A percentile compares a stretch with the other conserved stretches of the same genome.
These are phyloP conservation scores for Myotis vivesi DNA, from an alignment of 2,797 vertebrate species.

Conservation along the genomic window DNA sequence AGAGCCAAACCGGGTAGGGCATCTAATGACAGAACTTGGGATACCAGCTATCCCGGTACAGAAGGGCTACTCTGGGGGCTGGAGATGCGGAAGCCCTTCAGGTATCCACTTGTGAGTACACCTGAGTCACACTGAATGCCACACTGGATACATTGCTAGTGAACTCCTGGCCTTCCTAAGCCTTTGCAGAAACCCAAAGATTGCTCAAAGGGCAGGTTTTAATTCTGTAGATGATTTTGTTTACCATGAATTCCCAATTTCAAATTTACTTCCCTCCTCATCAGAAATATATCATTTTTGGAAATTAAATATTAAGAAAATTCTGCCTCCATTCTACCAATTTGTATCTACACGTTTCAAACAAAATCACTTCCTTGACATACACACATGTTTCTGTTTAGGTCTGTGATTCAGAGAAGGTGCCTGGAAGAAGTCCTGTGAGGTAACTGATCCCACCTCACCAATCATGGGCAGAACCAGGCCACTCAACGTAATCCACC, in stretches of 20 bases:
- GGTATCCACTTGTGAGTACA: neutral
- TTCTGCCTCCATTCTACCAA: neutral
- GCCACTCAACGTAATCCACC: neutral
- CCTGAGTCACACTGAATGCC: neutral
- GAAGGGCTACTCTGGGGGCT: neutral
- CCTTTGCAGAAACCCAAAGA: slow-evolving; percentile 15
- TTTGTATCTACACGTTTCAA: neutral
- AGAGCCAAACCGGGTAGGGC: too few species aligned
- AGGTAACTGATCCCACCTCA: neutral
- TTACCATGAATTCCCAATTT: neutral
- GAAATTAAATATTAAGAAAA: slow-evolving; percentile 25
- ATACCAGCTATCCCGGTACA: neutral
- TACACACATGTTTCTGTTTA: neutral
- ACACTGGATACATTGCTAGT: neutral
- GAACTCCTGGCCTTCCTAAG: neutral
- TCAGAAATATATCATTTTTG: neutral
- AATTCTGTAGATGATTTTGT: neutral
- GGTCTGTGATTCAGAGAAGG: neutral
- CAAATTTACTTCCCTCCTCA: neutral
- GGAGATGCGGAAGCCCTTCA: neutral
- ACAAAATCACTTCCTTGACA: neutral
- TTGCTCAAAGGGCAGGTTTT: neutral
- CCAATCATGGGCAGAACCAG: neutral
- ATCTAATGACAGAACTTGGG: neutral
- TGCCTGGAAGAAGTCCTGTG: neutral